Evolutionary conservation across 2,888 invertebrate species (phyloP).

Genomic region (Euproctis similis): DNA sequence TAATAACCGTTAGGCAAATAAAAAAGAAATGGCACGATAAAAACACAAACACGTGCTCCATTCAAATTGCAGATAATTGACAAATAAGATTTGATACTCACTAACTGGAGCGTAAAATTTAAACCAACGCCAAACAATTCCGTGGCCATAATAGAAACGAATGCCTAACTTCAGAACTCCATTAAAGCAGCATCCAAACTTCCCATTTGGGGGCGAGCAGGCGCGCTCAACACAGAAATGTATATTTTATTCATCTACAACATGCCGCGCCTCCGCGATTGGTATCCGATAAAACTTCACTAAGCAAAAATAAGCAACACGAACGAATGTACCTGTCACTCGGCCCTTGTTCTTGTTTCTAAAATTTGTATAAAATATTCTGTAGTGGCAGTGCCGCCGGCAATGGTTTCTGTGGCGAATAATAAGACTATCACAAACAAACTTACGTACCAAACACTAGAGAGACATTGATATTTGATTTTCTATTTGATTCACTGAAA

Average conservation of each 20-base stretch:
- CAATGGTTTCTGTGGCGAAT: slow-evolving; percentile 50
- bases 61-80: slow-evolving; percentile 40
- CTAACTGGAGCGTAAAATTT: slow-evolving; percentile 60
- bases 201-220: slow-evolving; percentile 55
- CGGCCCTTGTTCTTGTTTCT: slow-evolving; percentile 69
- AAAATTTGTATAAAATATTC: slow-evolving; percentile 76
- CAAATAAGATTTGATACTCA: slow-evolving; percentile 55
- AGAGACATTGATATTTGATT: too few relatives aligned
- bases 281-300: slow-evolving; percentile 62
- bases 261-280: slow-evolving; percentile 57
- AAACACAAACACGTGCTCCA: slow-evolving; percentile 25
- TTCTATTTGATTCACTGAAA: too few relatives aligned
- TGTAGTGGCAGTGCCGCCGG: slow-evolving; percentile 54
- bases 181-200: slow-evolving; percentile 62
- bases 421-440: slow-evolving; percentile 44
- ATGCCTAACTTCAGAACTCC: slow-evolving; percentile 65
- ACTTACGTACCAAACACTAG: too few relatives aligned
- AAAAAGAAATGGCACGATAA: slow-evolving; percentile 28
- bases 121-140: slow-evolving; percentile 64
- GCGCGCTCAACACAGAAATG: slow-evolving; percentile 56
- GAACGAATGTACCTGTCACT: slow-evolving; percentile 73
- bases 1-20: slow-evolving; percentile 26
- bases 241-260: slow-evolving; percentile 70
- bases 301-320: slow-evolving; percentile 68
- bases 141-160: slow-evolving; percentile 61